Evolutionary conservation across 2,797 vertebrate species (phyloP), one percentile per base, ranked within the genome.

Genomic region (Sebastes itinus): DNA sequence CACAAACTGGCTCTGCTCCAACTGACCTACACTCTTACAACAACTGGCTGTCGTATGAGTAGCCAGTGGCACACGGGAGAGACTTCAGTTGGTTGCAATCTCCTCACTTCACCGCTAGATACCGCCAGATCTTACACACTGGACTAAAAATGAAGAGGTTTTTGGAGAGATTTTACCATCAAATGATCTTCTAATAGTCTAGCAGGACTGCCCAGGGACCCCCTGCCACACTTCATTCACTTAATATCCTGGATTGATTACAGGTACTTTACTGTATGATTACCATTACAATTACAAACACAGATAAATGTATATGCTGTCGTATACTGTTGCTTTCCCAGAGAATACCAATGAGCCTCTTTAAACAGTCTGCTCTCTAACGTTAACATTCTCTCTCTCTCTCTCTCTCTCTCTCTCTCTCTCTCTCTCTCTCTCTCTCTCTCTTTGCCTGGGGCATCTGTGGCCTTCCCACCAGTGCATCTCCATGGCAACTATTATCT

Each of bases 401-500:
- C 30, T 30, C 7, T 30, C 1, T 30, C 30, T 30, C 30, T 30
- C 30, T 28, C 14, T 76, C 30, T 62, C 20, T 22, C n/a, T 35
- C 22, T 23, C 20, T 54, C 46, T 10, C 65, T 68, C 84, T 80
- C 75, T 77, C 60, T 74, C 35, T 35, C 33, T 35, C 35, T 38
- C 4, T 38, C 35, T 77, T 72, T 84, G 87, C 76, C 87, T 82
- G 30, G 74, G 65, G 79, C 76, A 60, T 87, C 78, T 81, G 78
- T 88, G 92, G 87, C 87, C 92, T 90, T 93, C 90, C 86, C 88
- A 78, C 86, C 85, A 72, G 75, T 90, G 83, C 78, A 91, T 94
- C 87, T 81, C 94, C 92, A 95, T 95, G 86, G 93, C 89, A 95
- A 95, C 94, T 69, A 67, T 74, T 79, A 93, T 92, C 89, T 92